Evolutionary conservation across 2,888 invertebrate species (phyloP).

Genomic region (Diarsia brunnea): DNA sequence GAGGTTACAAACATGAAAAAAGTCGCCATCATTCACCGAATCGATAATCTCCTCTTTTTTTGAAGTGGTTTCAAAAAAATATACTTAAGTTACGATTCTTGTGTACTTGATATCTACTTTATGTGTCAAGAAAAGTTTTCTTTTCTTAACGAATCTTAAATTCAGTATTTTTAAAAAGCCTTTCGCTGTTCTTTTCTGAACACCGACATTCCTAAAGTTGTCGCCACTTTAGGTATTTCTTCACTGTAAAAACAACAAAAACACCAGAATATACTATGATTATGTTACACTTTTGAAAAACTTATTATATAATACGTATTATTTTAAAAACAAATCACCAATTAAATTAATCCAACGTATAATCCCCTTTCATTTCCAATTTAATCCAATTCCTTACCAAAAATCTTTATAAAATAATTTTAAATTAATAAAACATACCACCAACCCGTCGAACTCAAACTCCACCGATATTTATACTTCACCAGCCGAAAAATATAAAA

Average conservation of each 20-base stretch:
- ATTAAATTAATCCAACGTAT: neutral
- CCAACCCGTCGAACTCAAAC: constrained; percentile 50
- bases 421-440: constrained; percentile 62
- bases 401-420: constrained; percentile 43
- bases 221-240: neutral
- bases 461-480: constrained; percentile 61
- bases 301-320: neutral
- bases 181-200: neutral
- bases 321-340: neutral
- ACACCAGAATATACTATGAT: neutral
- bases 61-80: neutral
- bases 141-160: neutral
- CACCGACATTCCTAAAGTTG: neutral
- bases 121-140: neutral
- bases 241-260: neutral
- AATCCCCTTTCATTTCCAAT: no score
- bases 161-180: constrained; percentile 1
- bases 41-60: no score
- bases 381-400: no score
- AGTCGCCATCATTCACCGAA: no score
- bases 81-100: neutral
- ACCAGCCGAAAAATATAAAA: constrained; percentile 66
- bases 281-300: neutral
- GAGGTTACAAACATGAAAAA: no score
- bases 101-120: neutral